A percentile compares a stretch with the other conserved stretches of the same genome.
Conservation (phyloP, 2,888 invertebrate genomes). For the Sphinx pinastri region DNA sequence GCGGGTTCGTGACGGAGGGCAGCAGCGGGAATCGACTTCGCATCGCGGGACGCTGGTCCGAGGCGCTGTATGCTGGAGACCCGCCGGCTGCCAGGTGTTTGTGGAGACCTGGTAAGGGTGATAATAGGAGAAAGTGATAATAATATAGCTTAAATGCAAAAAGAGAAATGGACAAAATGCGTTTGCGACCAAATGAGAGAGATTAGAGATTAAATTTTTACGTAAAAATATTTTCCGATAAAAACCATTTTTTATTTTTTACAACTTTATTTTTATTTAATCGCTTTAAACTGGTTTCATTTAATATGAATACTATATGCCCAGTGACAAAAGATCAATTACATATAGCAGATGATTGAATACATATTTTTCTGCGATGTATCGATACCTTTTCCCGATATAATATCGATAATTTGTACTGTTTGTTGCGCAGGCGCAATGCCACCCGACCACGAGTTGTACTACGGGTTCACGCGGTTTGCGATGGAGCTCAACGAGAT, state of each 20-base stretch:
- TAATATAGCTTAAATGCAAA: no score
- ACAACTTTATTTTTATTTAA: no score
- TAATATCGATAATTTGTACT: slow-evolving; percentile 11
- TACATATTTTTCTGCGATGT: no score
- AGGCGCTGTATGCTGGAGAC: slow-evolving; percentile 90
- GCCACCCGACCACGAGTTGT: slow-evolving; percentile 91
- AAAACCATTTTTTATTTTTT: no score
- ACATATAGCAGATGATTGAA: no score
- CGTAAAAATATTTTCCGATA: no score
- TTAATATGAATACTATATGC: no score
- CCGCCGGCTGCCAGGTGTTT: slow-evolving; percentile 88
- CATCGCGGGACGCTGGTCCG: slow-evolving; percentile 92
- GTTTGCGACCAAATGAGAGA: no score
- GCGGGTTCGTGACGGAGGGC: slow-evolving; percentile 85
- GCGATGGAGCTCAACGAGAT: slow-evolving; percentile 93
- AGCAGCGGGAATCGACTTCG: slow-evolving; percentile 83
- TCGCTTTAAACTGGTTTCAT: no score
- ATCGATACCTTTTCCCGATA: background rate
- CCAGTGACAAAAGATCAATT: background rate
- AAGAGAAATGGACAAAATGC: no score
- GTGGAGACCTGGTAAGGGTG: slow-evolving; percentile 87
- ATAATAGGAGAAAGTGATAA: no score
- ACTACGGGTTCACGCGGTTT: slow-evolving; percentile 93
- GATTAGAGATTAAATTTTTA: no score
- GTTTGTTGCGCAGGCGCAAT: slow-evolving; percentile 83